These are phyloP conservation scores for Dorcus hopei DNA, from an alignment of 2,888 invertebrate genomes.

Conservation along the genomic window DNA sequence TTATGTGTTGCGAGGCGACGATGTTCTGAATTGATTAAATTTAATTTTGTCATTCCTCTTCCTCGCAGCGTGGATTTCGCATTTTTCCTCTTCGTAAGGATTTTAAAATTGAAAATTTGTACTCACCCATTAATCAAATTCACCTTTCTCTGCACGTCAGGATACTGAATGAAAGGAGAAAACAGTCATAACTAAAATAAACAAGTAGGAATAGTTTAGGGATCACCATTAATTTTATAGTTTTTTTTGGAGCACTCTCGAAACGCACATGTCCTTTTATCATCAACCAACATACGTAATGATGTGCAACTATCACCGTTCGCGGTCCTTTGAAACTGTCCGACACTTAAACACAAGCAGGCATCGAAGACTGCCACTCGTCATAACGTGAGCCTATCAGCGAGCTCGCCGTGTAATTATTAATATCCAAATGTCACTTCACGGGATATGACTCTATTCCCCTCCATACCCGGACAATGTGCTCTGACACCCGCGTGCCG, in stretches of 20 bases:
- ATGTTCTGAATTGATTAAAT: conserved; percentile 48
- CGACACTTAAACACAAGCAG: conserved; percentile 30
- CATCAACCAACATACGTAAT: conserved; percentile 12
- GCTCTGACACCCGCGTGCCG: conserved; percentile 11
- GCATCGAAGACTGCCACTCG: conserved; percentile 33
- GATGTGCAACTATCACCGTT: conserved; percentile 38
- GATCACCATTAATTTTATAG: conserved; percentile 25
- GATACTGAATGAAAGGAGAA: conserved; percentile 12
- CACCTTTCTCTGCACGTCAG: background rate
- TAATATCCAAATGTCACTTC: conserved; percentile 39
- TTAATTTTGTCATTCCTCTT: conserved; percentile 42
- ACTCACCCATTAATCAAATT: background rate
- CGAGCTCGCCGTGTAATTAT: conserved; percentile 32
- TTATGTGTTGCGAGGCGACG: conserved; percentile 47
- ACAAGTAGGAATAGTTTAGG: conserved; percentile 20
- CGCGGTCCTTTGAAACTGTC: conserved; percentile 36
- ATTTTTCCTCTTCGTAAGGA: background rate
- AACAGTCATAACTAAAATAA: conserved; percentile 26
- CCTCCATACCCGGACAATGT: conserved; percentile 27
- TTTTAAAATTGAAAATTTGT: background rate
- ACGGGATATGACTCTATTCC: conserved; percentile 33
- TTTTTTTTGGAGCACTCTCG: conserved; percentile 15
- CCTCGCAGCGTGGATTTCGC: background rate
- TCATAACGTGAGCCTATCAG: conserved; percentile 37
- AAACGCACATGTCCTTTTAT: conserved; percentile 30